phyloP scores from a whole-genome alignment of 2,888 invertebrate genomes.

The Agonum fuliginosum region DNA sequence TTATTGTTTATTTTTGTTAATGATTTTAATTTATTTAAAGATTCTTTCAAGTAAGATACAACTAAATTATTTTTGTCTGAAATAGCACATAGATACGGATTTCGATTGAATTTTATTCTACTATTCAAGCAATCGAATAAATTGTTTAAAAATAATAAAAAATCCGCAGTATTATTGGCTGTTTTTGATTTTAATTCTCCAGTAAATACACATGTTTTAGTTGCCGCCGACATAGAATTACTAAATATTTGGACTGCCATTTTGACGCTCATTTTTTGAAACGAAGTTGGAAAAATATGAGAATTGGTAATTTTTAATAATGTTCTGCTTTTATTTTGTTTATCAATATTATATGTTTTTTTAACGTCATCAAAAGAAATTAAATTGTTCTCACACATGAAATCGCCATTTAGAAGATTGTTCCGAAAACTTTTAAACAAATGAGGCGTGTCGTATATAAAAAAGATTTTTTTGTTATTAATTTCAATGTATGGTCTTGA shows the following conservation, averaged over 20 bases:
- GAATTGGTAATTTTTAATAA: constrained; percentile 38
- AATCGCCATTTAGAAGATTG: neutral
- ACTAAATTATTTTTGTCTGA: neutral
- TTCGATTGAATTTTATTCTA: neutral
- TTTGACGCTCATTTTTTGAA: constrained; percentile 53
- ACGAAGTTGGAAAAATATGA: constrained; percentile 27
- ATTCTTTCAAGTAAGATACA: neutral
- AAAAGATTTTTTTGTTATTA: neutral
- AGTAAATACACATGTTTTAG: constrained; percentile 20
- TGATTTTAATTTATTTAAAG: neutral
- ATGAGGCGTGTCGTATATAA: neutral
- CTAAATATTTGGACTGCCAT: constrained; percentile 41
- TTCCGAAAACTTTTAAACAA: neutral
- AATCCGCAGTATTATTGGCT: constrained; percentile 48
- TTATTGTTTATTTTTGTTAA: neutral
- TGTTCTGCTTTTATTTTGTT: constrained; percentile 32
- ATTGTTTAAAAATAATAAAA: constrained; percentile 49
- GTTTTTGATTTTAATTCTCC: constrained; percentile 28
- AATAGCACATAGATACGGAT: constrained; percentile 26
- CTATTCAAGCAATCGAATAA: constrained; percentile 49
- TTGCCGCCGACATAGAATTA: constrained; percentile 38
- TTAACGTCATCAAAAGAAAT: neutral
- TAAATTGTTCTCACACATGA: neutral
- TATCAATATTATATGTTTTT: constrained; percentile 10
- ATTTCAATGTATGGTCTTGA: constrained; percentile 7